Conservation (phyloP, 2,888 invertebrate genomes). For the Amphiduros pacificus region DNA sequence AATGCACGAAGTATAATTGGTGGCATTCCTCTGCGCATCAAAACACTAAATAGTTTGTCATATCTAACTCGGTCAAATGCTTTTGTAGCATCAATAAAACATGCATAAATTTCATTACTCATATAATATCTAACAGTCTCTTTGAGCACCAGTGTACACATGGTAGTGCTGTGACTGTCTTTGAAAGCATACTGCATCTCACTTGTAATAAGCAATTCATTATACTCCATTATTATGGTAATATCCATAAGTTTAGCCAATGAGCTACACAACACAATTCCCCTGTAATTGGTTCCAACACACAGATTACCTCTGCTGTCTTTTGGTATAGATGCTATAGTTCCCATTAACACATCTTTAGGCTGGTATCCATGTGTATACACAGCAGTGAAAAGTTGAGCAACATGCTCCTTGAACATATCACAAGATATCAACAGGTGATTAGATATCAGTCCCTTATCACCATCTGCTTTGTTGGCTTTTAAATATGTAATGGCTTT, state of each 20-base stretch:
- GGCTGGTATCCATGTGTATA: conserved; percentile 3
- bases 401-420: neutral
- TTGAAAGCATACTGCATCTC: conserved; percentile 4
- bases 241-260: neutral
- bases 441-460: neutral
- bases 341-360: neutral
- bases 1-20: neutral
- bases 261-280: neutral
- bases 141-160: neutral
- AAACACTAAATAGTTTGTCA: neutral
- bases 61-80: conserved; percentile 4
- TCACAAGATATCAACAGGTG: neutral
- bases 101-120: neutral
- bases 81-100: neutral
- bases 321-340: neutral
- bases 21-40: neutral
- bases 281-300: neutral
- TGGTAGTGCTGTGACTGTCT: neutral
- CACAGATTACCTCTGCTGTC: neutral
- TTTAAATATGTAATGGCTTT: neutral
- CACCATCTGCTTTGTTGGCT: neutral
- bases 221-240: neutral
- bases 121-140: neutral
- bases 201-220: neutral
- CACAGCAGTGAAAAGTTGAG: neutral